phyloP scores from a whole-genome alignment of 2,113 vertebrate species.

The Oceanites oceanicus region DNA sequence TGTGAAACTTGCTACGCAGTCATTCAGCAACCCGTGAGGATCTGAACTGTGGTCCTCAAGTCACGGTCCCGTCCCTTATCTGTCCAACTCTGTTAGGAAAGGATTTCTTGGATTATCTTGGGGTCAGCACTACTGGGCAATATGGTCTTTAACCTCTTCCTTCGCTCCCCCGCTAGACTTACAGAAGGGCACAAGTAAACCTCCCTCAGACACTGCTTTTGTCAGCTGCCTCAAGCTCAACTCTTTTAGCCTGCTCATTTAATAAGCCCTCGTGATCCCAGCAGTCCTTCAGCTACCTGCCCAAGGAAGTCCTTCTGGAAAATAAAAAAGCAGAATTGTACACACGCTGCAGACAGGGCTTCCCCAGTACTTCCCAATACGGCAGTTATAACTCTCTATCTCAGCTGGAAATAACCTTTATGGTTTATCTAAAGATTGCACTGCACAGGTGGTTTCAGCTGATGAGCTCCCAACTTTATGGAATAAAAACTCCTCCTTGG shows the following conservation, averaged over 20 bases:
- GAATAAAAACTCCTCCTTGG: background rate
- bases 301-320: background rate
- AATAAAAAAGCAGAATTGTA: background rate
- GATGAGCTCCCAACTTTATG: background rate
- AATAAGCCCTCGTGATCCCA: background rate
- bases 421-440: background rate
- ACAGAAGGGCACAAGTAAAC: background rate
- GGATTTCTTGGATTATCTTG: background rate
- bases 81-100: background rate
- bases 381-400: background rate
- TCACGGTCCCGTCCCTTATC: rapidly evolving
- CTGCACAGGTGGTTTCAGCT: background rate
- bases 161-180: background rate
- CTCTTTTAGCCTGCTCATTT: background rate
- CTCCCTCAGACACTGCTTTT: background rate
- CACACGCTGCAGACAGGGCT: background rate
- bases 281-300: background rate
- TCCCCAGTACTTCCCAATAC: background rate
- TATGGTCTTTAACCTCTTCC: rapidly evolving
- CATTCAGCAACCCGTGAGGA: background rate
- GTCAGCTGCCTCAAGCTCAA: background rate
- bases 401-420: background rate
- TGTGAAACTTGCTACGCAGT: background rate
- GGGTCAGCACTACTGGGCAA: background rate
- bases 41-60: background rate